Base-by-base conservation (phyloP, 2,797 vertebrate species). In the Rhyacichthys aspro region DNA sequence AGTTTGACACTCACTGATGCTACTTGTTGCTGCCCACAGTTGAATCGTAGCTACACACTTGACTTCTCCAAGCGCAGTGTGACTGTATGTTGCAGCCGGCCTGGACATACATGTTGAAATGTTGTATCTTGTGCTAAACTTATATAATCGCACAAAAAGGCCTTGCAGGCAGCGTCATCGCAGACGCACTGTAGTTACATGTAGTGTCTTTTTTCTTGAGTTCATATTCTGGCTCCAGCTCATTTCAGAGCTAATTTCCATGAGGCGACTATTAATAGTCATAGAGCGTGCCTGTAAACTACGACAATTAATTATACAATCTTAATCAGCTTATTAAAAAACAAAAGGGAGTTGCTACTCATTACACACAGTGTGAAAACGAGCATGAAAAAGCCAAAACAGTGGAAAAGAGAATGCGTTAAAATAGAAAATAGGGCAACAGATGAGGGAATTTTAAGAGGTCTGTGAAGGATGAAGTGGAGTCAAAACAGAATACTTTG, bases 321-420 rank as follows among this genome's bases (percentile, higher is more conserved):
- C 48, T 16, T 50, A 50, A 50, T 52, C 49, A 52, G 16, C 48
- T 50, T 50, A 37, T 37, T 52, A 52, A 52, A 52, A 49, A 38
- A 52, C 49, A 52, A 52, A n/a, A 52, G 48, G 34, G 37, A 52
- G 49, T 34, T 18, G 49, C 49, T 38, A 52, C 49, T 52, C 34
- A 19, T 38, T 5, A 34, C 49, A 52, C 49, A 52, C 34, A 3
- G 16, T 37, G 49, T 52, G 33, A 52, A 52, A 52, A 37, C 11
- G 16, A 52, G 34, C 49, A 16, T 8, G 34, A 14, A 50, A 37
- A 37, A 14, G 36, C 33, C 11, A 52, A 52, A 38, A 52, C 49
- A 52, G 37, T 38, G 49, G 18, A 16, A 52, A 52, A 7, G 3
- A 37, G 49, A 7, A 18, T 11, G 10, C 32, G 9, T 52, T 34